phyloP scores from a whole-genome alignment of 2,797 vertebrate genomes.

The Microcaecilia unicolor region DNA sequence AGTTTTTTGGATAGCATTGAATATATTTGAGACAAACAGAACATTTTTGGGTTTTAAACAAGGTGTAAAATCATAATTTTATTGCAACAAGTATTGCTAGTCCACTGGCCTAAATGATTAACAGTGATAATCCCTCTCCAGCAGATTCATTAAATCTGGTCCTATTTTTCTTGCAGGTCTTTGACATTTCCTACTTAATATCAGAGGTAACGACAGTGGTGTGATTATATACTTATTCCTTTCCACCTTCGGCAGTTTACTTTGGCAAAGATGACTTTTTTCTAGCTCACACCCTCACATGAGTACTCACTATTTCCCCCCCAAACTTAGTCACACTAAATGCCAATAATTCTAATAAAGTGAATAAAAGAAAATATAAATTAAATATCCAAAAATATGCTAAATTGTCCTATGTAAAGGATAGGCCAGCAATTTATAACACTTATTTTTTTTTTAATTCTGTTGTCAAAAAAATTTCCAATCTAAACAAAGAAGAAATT shows the following conservation, averaged over 20 bases:
- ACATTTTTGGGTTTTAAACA: constrained; percentile 23
- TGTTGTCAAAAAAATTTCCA: constrained; percentile 69
- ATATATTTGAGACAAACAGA: constrained; percentile 9
- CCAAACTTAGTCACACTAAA: constrained; percentile 43
- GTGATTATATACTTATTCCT: constrained; percentile 57
- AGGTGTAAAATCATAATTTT: constrained; percentile 43
- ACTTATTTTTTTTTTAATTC: constrained; percentile 32
- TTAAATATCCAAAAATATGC: constrained; percentile 22
- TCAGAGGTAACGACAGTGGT: constrained; percentile 58
- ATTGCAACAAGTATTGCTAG: constrained; percentile 41
- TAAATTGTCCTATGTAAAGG: constrained; percentile 25
- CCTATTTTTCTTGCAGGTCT: constrained; percentile 50
- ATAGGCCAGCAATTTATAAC: constrained; percentile 44
- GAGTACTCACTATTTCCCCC: constrained; percentile 42
- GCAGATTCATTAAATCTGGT: constrained; percentile 39
- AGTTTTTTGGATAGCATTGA: constrained; percentile 25
- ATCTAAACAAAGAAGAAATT: constrained; percentile 72
- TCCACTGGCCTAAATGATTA: constrained; percentile 48
- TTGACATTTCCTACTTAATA: constrained; percentile 54
- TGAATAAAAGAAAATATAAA: constrained; percentile 18
- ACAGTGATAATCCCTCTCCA: constrained; percentile 55
- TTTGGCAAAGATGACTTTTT: constrained; percentile 45
- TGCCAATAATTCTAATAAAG: constrained; percentile 34
- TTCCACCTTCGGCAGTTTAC: constrained; percentile 52
- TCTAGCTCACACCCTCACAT: constrained; percentile 42